Conservation (phyloP, 2,113 vertebrate species). For the Platysternon megacephalum region DNA sequence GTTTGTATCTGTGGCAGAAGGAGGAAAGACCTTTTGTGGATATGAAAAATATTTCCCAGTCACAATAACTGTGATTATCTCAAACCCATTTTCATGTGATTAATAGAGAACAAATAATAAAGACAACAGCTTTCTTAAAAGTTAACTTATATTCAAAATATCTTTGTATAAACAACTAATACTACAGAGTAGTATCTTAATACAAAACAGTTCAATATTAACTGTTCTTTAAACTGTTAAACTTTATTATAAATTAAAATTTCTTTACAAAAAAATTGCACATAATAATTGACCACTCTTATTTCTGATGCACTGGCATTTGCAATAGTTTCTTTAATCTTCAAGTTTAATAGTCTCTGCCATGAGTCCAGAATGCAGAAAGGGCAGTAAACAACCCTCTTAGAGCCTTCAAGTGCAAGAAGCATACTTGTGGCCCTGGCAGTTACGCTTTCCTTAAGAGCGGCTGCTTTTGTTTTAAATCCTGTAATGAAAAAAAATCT, state of each 20-base stretch:
- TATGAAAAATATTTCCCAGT: neutral
- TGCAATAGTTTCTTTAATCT: constrained; percentile 85
- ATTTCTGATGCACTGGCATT: constrained; percentile 88
- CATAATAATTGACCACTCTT: constrained; percentile 88
- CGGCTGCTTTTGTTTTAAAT: constrained; percentile 85
- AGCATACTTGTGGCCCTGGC: constrained; percentile 84
- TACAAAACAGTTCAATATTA: constrained; percentile 83
- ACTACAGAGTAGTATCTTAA: constrained; percentile 78
- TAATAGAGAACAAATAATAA: constrained; percentile 55
- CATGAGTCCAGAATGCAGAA: constrained; percentile 86
- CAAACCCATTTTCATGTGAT: neutral
- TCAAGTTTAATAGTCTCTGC: constrained; percentile 89
- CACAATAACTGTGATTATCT: neutral
- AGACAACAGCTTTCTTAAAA: constrained; percentile 56
- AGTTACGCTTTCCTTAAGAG: constrained; percentile 84
- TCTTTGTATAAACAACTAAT: constrained; percentile 78
- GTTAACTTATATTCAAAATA: constrained; percentile 77
- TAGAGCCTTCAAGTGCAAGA: constrained; percentile 87
- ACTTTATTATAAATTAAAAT: constrained; percentile 92
- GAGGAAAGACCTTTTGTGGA: fast-evolving
- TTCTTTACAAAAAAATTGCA: constrained; percentile 93
- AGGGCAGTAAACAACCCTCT: constrained; percentile 81
- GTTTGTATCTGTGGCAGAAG: neutral
- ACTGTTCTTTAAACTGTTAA: constrained; percentile 88
- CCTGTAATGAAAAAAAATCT: constrained; percentile 87